Evolutionary conservation across 2,113 vertebrate genomes (phyloP).

Genomic region (Micronycteris hirsuta): DNA sequence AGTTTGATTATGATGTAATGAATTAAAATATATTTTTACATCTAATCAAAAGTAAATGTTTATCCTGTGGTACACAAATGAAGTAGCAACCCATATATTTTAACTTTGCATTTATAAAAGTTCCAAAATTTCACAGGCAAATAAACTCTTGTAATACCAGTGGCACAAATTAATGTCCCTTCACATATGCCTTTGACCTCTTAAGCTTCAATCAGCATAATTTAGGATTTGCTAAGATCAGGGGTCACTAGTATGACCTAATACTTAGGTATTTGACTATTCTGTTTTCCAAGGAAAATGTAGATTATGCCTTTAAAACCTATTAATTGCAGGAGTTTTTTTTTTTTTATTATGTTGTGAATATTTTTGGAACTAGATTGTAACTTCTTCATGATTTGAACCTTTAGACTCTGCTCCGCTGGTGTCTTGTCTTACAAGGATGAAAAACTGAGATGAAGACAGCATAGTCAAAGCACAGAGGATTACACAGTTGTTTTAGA

Average conservation of each 20-base stretch:
- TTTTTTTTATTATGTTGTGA: neutral
- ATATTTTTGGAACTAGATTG: neutral
- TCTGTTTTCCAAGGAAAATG: neutral
- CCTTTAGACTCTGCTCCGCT: neutral
- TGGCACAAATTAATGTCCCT: neutral
- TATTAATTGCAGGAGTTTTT: neutral
- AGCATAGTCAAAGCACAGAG: neutral
- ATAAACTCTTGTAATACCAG: neutral
- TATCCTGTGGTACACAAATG: neutral
- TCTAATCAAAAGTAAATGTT: neutral
- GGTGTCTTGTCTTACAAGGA: neutral
- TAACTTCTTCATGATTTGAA: neutral
- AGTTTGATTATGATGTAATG: neutral
- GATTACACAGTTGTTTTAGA: neutral
- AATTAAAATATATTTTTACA: neutral
- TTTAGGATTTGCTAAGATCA: neutral
- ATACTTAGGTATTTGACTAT: neutral
- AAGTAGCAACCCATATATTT: neutral
- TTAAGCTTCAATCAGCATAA: neutral
- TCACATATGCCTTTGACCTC: neutral
- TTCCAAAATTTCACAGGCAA: neutral
- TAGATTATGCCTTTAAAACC: neutral
- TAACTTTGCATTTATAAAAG: slow-evolving; percentile 7
- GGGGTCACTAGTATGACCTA: neutral
- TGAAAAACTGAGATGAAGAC: neutral